Base-by-base conservation (phyloP, 2,888 invertebrate species). In the Pachymerium ferrugineum region DNA sequence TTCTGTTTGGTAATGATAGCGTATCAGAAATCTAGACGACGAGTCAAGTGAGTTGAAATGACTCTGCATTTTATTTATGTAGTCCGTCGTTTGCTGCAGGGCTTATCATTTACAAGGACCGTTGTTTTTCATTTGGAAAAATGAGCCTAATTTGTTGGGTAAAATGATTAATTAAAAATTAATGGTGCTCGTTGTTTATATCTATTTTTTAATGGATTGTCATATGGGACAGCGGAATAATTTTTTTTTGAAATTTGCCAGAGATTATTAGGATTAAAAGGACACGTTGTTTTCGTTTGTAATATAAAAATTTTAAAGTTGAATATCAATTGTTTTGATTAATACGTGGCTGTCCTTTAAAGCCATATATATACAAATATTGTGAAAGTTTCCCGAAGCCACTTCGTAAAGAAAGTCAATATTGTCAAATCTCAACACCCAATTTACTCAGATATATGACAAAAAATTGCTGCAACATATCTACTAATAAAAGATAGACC, bases 1-100 rank as follows among this genome's bases (percentile, higher is more conserved):
- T 54, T 54, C 25, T 54, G 54, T 54, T 54, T 54, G 54, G 14
- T 54, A 54, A 54, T 54, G 54, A 54, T 54, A 54, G 54, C 54
- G 54, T 54, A 54, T 54, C 54, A 54, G 28, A 54, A 54, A 54
- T 54, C 54, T 54, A 1, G 54, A 54, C 47, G 47, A 47, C 54
- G 54, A 54, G 28, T 54, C 54, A 54, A 54, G 54, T 54, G 54
- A 54, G 25, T 25, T 25, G 54, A 54, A 54, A 54, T 54, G 54
- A 54, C 54, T 4, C 5, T 25, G 54, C 54, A 25, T 54, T 54
- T 54, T 54, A 54, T 54, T 54, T 22, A 25, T 28, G 54, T 25
- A 38, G 25, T 54, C 54, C 54, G 54, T 54, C n/a, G n/a, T 54
- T 25, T 12, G 10, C 12, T 22, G 25, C 22, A 22, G 54, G 14